Evolutionary conservation across 2,113 vertebrate species (phyloP), one percentile per base, ranked within the genome.

Genomic region (Nesogale talazaci): DNA sequence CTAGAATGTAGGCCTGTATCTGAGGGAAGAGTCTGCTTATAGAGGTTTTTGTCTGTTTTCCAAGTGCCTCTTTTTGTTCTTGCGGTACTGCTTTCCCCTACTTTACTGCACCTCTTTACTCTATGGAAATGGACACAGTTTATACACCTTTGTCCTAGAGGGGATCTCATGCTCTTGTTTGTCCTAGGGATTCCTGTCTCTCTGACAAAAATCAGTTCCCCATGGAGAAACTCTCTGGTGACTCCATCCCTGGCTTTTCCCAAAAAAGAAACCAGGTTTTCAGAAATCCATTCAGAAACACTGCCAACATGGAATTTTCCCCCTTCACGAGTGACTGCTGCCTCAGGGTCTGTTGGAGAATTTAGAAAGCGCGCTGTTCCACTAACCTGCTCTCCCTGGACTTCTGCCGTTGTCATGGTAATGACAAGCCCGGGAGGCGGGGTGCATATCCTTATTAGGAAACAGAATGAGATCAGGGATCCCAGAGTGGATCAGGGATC

Each of bases 331-430:
- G 81, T 85, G 75, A 78, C 46, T 61, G 6, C 59, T 93, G 57
- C 75, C 89, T 59, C 23, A 22, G 88, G 91, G 80, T 25, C 42
- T 61, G 59, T 79, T 72, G 52, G 56, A 95, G 90, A 96, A 94
- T 95, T 94, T 86, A 88, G 90, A 89, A 94, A 86, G 52, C 38
- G 1, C 25, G 90, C 46, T 38, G 25, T 67, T 90, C 57, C 40
- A 91, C 89, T 90, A 78, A 93, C 90, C 96, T 86, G 94, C 79
- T 96, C 61, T 77, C 93, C 95, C 94, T 86, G 6, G 10, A 90
- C 88, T 88, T 81, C 83, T 88, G 57, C 89, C 19, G 80, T 95
- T 95, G 89, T 82, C 96, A 95, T 95, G 90, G 95, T 83, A 94
- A 94, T 46, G 38, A 36, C 9, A 61, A 88, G 56, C 65, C 70